Evolutionary conservation across 1,140 invertebrate genomes (phyloP), one percentile per base, ranked within the genome.

Genomic region (Heliconius himera): DNA sequence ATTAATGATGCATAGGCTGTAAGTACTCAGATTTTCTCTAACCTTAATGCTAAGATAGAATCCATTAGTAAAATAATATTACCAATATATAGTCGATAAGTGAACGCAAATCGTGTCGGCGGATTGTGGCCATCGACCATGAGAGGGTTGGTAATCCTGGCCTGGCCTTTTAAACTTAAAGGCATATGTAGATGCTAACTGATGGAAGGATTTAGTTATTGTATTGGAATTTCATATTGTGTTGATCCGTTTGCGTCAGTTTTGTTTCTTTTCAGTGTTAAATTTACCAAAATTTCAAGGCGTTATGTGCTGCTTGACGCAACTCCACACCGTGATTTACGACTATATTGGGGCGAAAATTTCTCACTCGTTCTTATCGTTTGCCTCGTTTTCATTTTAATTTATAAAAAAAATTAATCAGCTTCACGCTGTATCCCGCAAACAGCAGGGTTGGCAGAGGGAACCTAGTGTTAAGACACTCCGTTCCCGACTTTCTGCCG

Each of bases 81-180:
- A 33, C 18, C 78, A 79, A 74, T 79, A 75, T 26, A 79, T 60
- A 46, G 70, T 71, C 60, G 73, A 79, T 79, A 80, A 79, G 80
- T 75, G 74, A 81, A 77, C 22, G 60, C 60, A 66, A 66, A 79
- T 85, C 79, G 81, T 79, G 76, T 84, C 79, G 79, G 51, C 74
- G 76, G 84, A 83, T 85, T 85, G 82, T 82, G 82, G 76, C 81
- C 84, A 78, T 46, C 84, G 84, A 81, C 82, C 84, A 84, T 84
- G 79, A 82, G 79, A 82, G 82, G 82, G 82, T 81, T 79, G 76
- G 82, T 85, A 85, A 85, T 85, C 84, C 83, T 51, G 78, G 79
- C 76, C 73, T 78, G 70, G 56, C 54, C 78, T 71, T 83, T 75
- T 76, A 66, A 66, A 66, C 22, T 66, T 66, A 66, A 29, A 66